phyloP scores from a whole-genome alignment of 2,888 invertebrate species.

The Cephonodes hylas region DNA sequence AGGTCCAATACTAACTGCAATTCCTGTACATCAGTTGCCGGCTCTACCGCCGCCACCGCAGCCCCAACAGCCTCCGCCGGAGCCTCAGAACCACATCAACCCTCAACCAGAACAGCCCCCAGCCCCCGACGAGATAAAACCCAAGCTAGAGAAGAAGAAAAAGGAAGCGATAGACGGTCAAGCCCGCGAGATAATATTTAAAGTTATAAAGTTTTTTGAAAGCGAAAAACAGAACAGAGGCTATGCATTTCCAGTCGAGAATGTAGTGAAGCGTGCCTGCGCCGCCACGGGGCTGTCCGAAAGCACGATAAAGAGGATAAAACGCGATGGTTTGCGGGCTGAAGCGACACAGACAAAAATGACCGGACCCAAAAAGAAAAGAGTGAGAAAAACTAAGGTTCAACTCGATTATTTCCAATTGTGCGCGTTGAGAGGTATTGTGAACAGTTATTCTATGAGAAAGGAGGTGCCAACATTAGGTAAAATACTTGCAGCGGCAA shows the following conservation, averaged over 20 bases:
- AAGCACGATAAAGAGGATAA: constrained; percentile 72
- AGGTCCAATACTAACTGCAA: constrained; percentile 25
- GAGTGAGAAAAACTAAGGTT: constrained; percentile 70
- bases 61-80: constrained; percentile 29
- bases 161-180: constrained; percentile 74
- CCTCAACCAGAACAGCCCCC: constrained; percentile 31
- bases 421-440: constrained; percentile 67
- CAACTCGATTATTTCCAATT: constrained; percentile 72
- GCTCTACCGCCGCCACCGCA: constrained; percentile 27
- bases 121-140: constrained; percentile 41
- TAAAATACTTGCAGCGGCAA: constrained; percentile 67
- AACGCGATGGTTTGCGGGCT: constrained; percentile 65
- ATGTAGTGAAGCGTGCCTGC: constrained; percentile 71
- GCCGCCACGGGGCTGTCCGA: constrained; percentile 72
- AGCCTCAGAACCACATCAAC: constrained; percentile 30
- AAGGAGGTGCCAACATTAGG: constrained; percentile 73
- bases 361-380: constrained; percentile 70
- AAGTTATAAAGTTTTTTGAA: constrained; percentile 74
- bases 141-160: constrained; percentile 63
- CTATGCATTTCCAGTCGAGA: constrained; percentile 72
- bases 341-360: constrained; percentile 74
- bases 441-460: constrained; percentile 64
- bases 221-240: constrained; percentile 75
- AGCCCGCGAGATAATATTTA: constrained; percentile 70
- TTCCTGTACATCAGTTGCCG: constrained; percentile 25